Evolutionary conservation across 1,140 invertebrate genomes (phyloP).

Genomic region (Pogonomyrmex barbatus): DNA sequence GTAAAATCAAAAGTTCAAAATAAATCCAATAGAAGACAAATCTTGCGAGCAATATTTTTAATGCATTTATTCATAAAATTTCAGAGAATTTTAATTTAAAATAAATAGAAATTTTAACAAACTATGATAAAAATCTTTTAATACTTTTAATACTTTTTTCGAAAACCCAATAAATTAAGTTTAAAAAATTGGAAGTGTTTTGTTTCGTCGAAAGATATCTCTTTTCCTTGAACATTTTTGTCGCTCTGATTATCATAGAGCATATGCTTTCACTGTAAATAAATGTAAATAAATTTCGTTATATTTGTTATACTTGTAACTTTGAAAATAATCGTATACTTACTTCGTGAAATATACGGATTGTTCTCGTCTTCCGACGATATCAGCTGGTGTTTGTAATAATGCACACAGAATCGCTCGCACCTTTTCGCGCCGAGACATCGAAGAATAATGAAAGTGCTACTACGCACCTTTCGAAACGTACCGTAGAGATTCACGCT

Average conservation of each 20-base stretch:
- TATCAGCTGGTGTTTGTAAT: conserved; percentile 1
- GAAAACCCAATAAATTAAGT: conserved; percentile 2
- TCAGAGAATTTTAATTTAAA: background rate
- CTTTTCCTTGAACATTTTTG: background rate
- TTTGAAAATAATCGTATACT: background rate
- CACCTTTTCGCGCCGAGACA: conserved; percentile 71
- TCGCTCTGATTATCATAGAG: background rate
- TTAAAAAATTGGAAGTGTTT: background rate
- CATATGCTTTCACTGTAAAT: background rate
- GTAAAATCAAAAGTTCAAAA: background rate
- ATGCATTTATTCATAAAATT: background rate
- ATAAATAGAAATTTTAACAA: background rate
- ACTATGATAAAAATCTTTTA: background rate
- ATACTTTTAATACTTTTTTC: background rate
- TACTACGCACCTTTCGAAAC: conserved; percentile 49
- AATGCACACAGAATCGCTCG: conserved; percentile 19
- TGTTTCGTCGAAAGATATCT: background rate
- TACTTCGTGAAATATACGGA: conserved; percentile 34
- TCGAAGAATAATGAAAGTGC: conserved; percentile 85
- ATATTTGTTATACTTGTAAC: background rate
- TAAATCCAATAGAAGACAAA: background rate
- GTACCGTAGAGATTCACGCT: conserved; percentile 51
- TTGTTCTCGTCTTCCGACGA: background rate
- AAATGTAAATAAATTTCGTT: background rate
- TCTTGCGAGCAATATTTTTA: background rate